Evolutionary conservation across 2,113 vertebrate species (phyloP), one percentile per base, ranked within the genome.

Genomic region (Peromyscus leucopus): DNA sequence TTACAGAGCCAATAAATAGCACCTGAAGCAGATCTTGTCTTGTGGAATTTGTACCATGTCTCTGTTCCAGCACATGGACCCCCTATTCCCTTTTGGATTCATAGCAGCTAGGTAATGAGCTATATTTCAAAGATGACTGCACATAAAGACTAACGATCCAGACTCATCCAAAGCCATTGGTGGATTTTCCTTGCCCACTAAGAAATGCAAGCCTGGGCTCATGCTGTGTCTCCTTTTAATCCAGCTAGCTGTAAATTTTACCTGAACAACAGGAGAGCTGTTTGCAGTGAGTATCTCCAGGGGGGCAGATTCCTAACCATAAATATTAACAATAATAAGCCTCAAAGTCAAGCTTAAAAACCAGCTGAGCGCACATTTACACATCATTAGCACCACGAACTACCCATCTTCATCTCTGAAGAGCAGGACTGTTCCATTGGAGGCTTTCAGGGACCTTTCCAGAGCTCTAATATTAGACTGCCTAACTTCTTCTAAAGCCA

Each of bases 241-340:
- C 13, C 55, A 83, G 75, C 28, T 55, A 75, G 94, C 46, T 74
- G 86, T 91, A 91, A 86, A 95, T 83, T 97, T 94, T 84, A 94
- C 82, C 78, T 90, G 76, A 92, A 93, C 83, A 97, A 93, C 61
- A 85, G 87, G 61, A 55, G 48, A 89, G 59, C 94, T 96, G 63
- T 76, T 95, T 82, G 39, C 76, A 89, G 61, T 88, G 89, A 89
- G 57, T 88, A 85, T 96, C 90, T 95, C 96, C 91, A 55, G 96
- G 97, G 97, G 89, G 95, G 97, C 33, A 95, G 69, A 95, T 59
- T 55, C 33, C 26, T 89, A 61, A 93, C 76, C 17, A 1, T 67
- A 97, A 96, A 83, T 78, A 72, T 83, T 97, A 93, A 91, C 83
- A 93, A 95, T 21, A 92, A 94, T 82, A 89, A 97, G 95, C 46